Base-by-base conservation (phyloP, 2,797 vertebrate species). In the Sebastes taczanowskii region DNA sequence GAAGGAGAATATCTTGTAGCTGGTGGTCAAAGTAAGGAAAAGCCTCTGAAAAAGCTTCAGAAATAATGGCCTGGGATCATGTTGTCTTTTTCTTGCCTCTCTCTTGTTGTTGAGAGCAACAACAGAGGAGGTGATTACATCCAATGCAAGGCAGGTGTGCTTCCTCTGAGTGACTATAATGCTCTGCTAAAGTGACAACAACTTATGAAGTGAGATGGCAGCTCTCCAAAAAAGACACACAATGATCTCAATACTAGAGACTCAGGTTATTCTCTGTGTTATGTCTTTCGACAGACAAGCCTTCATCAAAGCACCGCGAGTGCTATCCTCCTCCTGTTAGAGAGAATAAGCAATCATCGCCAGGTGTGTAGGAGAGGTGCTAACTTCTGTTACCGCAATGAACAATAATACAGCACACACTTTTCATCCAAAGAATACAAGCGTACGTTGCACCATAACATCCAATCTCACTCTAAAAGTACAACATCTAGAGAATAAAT, bases 141-240 rank as follows among this genome's bases (percentile, higher is more conserved):
- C 49, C n/a, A 13, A 8, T 27, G 46, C 9, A 25, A 65, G 53
- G 53, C 52, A 65, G 59, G 38, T 61, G 68, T 9, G 3, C 38
- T 60, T 56, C 46, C 9, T 68, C 53, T 55, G 23, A 77, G 68
- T 66, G 62, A 67, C 68, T 52, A 2, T 72, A 74, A 80, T 61
- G 52, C 30, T 34, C 10, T 20, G 53, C 77, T 75, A 25, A 74
- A 67, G 52, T 72, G 64, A 84, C 74, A 65, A 65, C 73, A 67
- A 42, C 20, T 34, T 49, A 73, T 73, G 34, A 69, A 80, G 34
- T 22, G 18, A 75, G 53, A 71, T 4, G 16, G 71, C 59, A 65
- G 20, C 30, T 22, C 30, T 55, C n/a, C 20, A 18, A 59, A 77
- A 38, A 63, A 49, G n/a, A 32, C 32, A 56, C 65, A 46, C n/a